These are phyloP conservation scores for Paguma larvata DNA, from an alignment of 2,797 vertebrate genomes.

Conservation along the genomic window DNA sequence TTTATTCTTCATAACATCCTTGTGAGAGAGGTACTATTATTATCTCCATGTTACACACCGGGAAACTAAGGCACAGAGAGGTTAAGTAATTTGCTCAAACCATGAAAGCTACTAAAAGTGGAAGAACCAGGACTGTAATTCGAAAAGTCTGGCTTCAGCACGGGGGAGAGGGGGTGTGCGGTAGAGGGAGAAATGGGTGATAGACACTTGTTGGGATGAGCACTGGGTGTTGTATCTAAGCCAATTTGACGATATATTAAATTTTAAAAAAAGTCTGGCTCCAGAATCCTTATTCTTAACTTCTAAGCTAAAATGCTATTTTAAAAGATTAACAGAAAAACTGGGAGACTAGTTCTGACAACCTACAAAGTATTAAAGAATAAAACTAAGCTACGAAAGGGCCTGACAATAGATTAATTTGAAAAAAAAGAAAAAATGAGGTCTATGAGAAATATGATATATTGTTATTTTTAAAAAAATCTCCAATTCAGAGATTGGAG, in stretches of 20 bases:
- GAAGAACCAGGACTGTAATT: background rate
- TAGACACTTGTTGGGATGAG: no score
- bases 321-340: background rate
- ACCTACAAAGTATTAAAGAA: background rate
- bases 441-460: background rate
- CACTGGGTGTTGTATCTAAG: no score
- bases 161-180: background rate
- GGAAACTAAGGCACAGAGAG: slow-evolving; percentile 38
- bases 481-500: background rate
- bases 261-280: background rate
- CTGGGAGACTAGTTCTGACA: background rate
- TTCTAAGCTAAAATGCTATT: slow-evolving; percentile 13
- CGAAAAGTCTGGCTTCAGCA: background rate
- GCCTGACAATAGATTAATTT: background rate
- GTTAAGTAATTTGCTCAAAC: slow-evolving; percentile 29
- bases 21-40: background rate
- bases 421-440: background rate
- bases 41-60: background rate
- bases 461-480: background rate
- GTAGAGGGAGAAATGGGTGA: no score
- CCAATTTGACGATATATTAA: no score
- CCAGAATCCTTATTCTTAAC: background rate
- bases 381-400: background rate
- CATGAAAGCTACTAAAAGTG: background rate
- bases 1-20: slow-evolving; percentile 18